Percentiles rank a stretch among this genome's conserved stretches.
Conservation (phyloP, 2,888 invertebrate genomes). For the Malthinus flaveolus region DNA sequence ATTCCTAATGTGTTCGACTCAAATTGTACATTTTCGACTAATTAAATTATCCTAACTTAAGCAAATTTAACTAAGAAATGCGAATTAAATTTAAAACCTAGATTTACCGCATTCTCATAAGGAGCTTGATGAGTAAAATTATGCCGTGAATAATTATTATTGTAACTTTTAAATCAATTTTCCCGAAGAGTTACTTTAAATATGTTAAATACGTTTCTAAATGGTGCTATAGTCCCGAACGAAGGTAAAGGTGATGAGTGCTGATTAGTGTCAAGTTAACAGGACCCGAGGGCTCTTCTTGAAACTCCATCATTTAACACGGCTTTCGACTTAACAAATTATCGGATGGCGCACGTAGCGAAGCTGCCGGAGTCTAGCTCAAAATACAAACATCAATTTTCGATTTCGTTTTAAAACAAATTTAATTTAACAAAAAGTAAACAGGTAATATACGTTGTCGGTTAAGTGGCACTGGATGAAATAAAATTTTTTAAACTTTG, state of each 20-base stretch:
- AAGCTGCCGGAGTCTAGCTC: no score
- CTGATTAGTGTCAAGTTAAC: slow-evolving; percentile 45
- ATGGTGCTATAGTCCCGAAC: slow-evolving; percentile 31
- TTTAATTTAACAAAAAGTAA: no score
- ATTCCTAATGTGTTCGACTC: slow-evolving; percentile 35
- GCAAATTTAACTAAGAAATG: slow-evolving; percentile 39
- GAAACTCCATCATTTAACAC: slow-evolving; percentile 28
- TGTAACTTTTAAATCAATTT: not conserved
- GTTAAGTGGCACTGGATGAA: no score
- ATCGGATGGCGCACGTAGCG: slow-evolving; percentile 9
- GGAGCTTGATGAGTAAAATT: no score
- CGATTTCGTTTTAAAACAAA: no score
- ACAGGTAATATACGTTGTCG: no score
- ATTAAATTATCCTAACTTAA: slow-evolving; percentile 41
- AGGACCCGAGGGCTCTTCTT: slow-evolving; percentile 37
- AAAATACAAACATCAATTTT: no score
- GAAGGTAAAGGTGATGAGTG: slow-evolving; percentile 45
- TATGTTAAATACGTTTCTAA: slow-evolving; percentile 16
- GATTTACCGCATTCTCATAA: slow-evolving; percentile 14
- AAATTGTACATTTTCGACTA: slow-evolving; percentile 41
- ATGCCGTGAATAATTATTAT: not conserved
- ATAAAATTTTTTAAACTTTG: no score
- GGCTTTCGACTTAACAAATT: slow-evolving; percentile 29
- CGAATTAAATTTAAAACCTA: slow-evolving; percentile 34
- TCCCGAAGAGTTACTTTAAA: not conserved